Evolutionary conservation across 2,113 vertebrate species (phyloP), one percentile per base, ranked within the genome.

Genomic region (Paralichthys olivaceus): DNA sequence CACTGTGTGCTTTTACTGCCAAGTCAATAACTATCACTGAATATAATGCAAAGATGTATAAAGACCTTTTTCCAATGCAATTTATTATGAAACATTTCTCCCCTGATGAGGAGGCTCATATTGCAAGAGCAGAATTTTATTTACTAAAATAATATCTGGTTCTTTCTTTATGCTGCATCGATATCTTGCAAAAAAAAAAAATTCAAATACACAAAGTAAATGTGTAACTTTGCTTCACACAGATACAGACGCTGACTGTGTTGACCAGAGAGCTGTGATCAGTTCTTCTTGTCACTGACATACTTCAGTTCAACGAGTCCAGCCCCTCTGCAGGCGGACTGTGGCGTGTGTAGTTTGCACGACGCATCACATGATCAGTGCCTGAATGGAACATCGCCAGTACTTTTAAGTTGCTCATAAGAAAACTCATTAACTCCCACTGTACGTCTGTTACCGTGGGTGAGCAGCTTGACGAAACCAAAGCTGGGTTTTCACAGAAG

Each of bases 261-360:
- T 60, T 19, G 40, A 75, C 69, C 37, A 14, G 17, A 28, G 58
- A 19, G 8, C 25, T 68, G 54, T 20, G 32, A 65, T 72, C 37
- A 51, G 5, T 45, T 69, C 1, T 17, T 73, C 25, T 20, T 34
- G 5, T 69, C 8, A 17, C 43, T 62, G 77, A 85, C 68, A 71
- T 0, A 45, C 55, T 84, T 81, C 37, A 47, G 14, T 49, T 3
- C 40, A 22, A 1, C 23, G 72, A 56, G 69, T 72, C 69, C 58
- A 43, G 54, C 62, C 43, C 11, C 19, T 69, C 61, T 87, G 72
- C 85, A 84, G 77, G 84, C 82, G 83, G 75, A 89, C 87, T 51
- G 29, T 66, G 69, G 77, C 57, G 28, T 79, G 45, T 49, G 14
- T 8, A 43, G 40, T 43, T 5, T 43, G 79, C 13, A 14, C 13